Evolutionary conservation across 2,113 vertebrate species (phyloP).

Genomic region (Passerina amoena): DNA sequence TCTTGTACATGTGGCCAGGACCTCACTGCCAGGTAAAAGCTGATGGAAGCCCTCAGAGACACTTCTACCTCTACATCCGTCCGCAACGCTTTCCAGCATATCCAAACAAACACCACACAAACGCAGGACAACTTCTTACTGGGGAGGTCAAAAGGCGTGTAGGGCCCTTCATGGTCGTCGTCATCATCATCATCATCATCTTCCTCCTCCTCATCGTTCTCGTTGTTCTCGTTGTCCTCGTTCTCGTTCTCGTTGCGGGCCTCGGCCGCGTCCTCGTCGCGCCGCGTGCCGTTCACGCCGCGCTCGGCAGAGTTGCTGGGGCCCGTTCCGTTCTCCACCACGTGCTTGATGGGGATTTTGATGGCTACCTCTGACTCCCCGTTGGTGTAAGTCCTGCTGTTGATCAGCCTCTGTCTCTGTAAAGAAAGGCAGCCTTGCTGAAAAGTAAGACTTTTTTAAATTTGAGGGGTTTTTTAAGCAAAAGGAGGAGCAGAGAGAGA

Average conservation of each 20-base stretch:
- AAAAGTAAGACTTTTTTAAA: neutral
- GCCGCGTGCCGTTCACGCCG: conserved; percentile 55
- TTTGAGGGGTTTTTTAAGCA: neutral
- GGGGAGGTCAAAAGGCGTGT: conserved; percentile 88
- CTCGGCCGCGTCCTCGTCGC: conserved; percentile 76
- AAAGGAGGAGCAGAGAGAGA: neutral
- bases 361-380: conserved; percentile 89
- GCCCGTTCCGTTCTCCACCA: conserved; percentile 87
- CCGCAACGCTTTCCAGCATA: neutral
- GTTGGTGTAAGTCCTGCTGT: conserved; percentile 84
- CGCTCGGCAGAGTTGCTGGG: conserved; percentile 72
- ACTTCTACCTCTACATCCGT: accelerated
- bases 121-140: conserved; percentile 74
- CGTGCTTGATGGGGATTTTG: conserved; percentile 82
- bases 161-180: conserved; percentile 85
- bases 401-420: conserved; percentile 94
- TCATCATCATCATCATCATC: conserved; percentile 88
- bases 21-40: neutral
- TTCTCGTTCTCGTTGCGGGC: conserved; percentile 84
- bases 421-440: neutral
- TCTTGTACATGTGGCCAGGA: neutral
- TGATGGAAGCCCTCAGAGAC: neutral
- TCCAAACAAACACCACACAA: neutral
- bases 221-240: conserved; percentile 88
- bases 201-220: conserved; percentile 90